Evolutionary conservation across 2,797 vertebrate species (phyloP).

Genomic region (Premnoplex brunnescens): DNA sequence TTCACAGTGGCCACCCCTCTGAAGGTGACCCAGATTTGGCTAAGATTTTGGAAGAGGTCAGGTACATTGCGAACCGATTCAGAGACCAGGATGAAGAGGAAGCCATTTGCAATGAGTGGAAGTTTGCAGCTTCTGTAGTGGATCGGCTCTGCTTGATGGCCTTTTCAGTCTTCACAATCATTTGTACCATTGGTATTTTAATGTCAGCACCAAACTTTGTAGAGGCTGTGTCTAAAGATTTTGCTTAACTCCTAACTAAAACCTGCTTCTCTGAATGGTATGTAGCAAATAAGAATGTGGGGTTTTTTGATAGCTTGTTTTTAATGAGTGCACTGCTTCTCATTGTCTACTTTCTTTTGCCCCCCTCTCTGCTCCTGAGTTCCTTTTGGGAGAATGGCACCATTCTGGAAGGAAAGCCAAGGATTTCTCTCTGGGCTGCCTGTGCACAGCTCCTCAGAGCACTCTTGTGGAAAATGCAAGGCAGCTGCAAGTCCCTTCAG

Average conservation of each 20-base stretch:
- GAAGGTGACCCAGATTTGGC: slow-evolving; percentile 78
- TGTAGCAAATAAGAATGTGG: slow-evolving; percentile 53
- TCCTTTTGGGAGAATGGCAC: neutral
- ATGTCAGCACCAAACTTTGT: slow-evolving; percentile 95
- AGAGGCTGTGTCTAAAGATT: slow-evolving; percentile 92
- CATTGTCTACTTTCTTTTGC: neutral
- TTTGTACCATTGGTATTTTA: slow-evolving; percentile 93
- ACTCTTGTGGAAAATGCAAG: neutral
- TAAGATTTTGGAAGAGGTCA: slow-evolving; percentile 89
- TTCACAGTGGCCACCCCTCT: slow-evolving; percentile 71
- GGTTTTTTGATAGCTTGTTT: neutral
- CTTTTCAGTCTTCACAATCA: slow-evolving; percentile 91
- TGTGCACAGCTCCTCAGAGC: neutral
- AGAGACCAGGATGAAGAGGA: slow-evolving; percentile 87
- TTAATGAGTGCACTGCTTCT: neutral
- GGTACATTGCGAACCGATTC: slow-evolving; percentile 86
- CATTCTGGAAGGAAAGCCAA: neutral
- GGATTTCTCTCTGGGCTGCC: neutral
- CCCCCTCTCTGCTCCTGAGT: neutral
- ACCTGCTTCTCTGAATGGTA: slow-evolving; percentile 25
- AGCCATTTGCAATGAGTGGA: slow-evolving; percentile 89
- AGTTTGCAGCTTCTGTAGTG: slow-evolving; percentile 93
- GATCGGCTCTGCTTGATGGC: slow-evolving; percentile 95
- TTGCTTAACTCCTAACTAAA: slow-evolving; percentile 66
- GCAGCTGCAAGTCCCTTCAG: neutral